Base-by-base conservation (phyloP, 2,113 vertebrate species). In the Corythornis cristatus region DNA sequence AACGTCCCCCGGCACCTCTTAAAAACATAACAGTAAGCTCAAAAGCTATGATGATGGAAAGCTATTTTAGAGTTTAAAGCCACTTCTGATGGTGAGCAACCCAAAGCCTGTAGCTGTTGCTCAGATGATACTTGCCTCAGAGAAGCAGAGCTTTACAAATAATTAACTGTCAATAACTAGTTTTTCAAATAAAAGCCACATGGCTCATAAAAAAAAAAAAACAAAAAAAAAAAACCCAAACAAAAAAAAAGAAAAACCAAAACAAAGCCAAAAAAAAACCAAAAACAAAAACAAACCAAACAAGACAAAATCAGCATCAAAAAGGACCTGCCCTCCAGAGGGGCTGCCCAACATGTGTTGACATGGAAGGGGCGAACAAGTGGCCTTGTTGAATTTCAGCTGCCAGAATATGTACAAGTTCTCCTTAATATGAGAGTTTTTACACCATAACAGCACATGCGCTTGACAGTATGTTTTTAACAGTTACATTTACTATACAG, bases 1-100 rank as follows among this genome's bases (percentile, higher is more conserved):
- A 98, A 97, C 91, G 96, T 98, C 97, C 97, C 97, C 97, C 97
- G 98, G 97, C 97, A 98, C 97, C 97, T 97, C 97, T 98, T 96
- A 96, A 96, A 97, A 97, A 97, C 97, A 91, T 95, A 97, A 98
- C 80, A 93, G 96, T 96, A 97, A 97, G 97, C 97, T 97, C 93
- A 94, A 92, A 97, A 93, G 96, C 89, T 29, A 77, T 70, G 94
- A 87, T 81, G 88, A 94, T 93, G 94, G 83, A 93, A 91, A 78
- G 26, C 84, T 93, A 90, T 80, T 61, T 73, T 80, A 73, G 54
- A 68, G 66, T 94, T 94, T 88, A 61, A 95, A 89, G 94, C 94
- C 94, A 93, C 87, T 83, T 37, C 70, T 78, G 81, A 72, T 8
- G 51, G 89, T 70, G 90, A 92, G 92, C 11, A 40, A 95, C 93